Evolutionary conservation across 2,888 invertebrate genomes (phyloP).

Genomic region (Boloria selene): DNA sequence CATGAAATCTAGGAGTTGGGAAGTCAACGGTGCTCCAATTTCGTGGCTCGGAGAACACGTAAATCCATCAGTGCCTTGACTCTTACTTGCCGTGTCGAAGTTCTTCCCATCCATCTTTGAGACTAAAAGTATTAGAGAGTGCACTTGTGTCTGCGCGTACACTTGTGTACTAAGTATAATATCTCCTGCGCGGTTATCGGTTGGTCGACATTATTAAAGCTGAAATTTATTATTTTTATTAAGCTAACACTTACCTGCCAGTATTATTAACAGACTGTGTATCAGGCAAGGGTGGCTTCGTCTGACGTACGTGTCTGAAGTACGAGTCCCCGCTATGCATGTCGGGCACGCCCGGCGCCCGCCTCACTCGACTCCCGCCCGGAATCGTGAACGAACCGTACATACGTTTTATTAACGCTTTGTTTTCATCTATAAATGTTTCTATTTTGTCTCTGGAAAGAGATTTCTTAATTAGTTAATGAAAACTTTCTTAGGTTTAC

Average conservation of each 20-base stretch:
- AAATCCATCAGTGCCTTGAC: too few relatives aligned
- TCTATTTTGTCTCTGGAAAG: slow-evolving; percentile 92
- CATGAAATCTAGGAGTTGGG: too few relatives aligned
- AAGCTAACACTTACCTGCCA: slow-evolving; percentile 56
- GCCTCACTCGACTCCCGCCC: slow-evolving; percentile 65
- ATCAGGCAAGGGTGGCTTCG: slow-evolving; percentile 67
- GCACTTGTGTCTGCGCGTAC: too few relatives aligned
- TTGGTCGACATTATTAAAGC: too few relatives aligned
- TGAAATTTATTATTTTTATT: neutral
- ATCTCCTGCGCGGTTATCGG: too few relatives aligned
- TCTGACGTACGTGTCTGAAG: slow-evolving; percentile 73
- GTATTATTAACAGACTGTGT: slow-evolving; percentile 71
- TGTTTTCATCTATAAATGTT: slow-evolving; percentile 96
- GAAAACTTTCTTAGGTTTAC: too few relatives aligned
- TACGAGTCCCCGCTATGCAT: slow-evolving; percentile 69
- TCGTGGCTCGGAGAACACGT: too few relatives aligned
- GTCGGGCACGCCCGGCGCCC: slow-evolving; percentile 82
- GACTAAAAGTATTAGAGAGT: too few relatives aligned
- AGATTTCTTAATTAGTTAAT: neutral
- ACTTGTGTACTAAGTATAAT: too few relatives aligned
- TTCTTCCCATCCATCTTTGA: too few relatives aligned
- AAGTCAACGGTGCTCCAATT: too few relatives aligned
- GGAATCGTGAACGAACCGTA: slow-evolving; percentile 91
- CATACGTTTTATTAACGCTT: slow-evolving; percentile 96
- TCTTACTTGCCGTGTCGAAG: too few relatives aligned